phyloP scores from a whole-genome alignment of 1,140 invertebrate genomes.

The Spodoptera frugiperda region DNA sequence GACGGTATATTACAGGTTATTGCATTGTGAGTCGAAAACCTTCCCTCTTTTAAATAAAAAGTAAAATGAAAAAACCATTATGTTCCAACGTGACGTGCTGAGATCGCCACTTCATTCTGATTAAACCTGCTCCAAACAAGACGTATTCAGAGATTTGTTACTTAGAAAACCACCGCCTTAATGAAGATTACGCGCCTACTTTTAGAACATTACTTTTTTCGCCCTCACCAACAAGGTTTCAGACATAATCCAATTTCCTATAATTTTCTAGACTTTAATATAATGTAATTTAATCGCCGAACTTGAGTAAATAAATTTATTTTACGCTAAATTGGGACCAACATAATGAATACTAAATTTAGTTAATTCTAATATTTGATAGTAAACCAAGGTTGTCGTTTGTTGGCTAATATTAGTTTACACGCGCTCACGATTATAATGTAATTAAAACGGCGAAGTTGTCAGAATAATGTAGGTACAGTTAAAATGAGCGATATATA shows the following conservation, averaged over 20 bases:
- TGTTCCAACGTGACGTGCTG: conserved; percentile 25
- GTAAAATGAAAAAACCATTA: conserved; percentile 43
- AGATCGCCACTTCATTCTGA: conserved; percentile 39
- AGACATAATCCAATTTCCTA: conserved; percentile 7
- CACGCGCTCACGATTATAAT: neutral
- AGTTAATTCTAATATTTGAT: neutral
- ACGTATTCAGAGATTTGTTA: conserved; percentile 35
- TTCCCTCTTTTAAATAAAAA: conserved; percentile 21
- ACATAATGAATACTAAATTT: neutral
- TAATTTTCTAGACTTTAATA: conserved; percentile 17
- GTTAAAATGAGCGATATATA: conserved; percentile 58
- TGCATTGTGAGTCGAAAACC: neutral
- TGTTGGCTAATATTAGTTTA: neutral
- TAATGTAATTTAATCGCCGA: neutral
- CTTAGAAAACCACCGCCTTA: conserved; percentile 11
- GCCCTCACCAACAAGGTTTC: neutral
- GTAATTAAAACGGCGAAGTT: neutral
- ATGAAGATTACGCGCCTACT: conserved; percentile 30
- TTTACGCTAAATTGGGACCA: neutral
- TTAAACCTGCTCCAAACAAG: conserved; percentile 30
- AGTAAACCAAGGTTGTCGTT: neutral
- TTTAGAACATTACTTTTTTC: conserved; percentile 24
- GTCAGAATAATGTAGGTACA: conserved; percentile 8
- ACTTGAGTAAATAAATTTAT: conserved; percentile 10
- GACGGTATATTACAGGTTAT: conserved; percentile 8